Percentiles rank a stretch among this genome's conserved stretches.
Conservation (phyloP, 2,113 vertebrate species). For the Fukomys damarensis region DNA sequence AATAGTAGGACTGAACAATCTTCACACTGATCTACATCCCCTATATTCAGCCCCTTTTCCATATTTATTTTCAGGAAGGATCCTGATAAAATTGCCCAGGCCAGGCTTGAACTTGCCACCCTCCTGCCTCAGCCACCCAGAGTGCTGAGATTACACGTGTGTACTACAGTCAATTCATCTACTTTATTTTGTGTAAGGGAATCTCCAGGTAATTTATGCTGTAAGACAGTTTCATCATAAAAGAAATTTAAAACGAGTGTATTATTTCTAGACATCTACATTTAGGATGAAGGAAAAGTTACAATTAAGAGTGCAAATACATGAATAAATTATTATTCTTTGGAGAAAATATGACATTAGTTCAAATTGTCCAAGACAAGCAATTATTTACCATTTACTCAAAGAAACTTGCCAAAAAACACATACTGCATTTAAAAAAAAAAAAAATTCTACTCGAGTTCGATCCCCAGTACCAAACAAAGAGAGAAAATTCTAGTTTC, state of each 20-base stretch:
- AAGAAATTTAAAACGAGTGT: slow-evolving; percentile 2
- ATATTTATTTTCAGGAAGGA: background rate
- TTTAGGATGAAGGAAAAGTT: background rate
- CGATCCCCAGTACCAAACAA: too few species aligned
- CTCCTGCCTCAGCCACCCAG: background rate
- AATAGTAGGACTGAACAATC: background rate
- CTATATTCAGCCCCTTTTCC: background rate
- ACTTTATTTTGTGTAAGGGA: background rate
- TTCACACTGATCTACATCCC: background rate
- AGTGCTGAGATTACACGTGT: background rate
- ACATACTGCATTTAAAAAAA: slow-evolving; percentile 34
- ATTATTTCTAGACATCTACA: background rate
- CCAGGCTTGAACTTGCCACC: background rate
- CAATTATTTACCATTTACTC: slow-evolving; percentile 45
- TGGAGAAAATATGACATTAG: slow-evolving; percentile 51
- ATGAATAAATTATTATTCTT: slow-evolving; percentile 35
- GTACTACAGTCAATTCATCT: background rate
- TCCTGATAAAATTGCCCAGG: background rate
- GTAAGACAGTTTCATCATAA: background rate
- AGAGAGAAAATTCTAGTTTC: slow-evolving; percentile 35
- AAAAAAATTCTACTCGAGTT: too few species aligned
- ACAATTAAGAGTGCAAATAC: background rate
- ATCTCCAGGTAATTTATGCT: background rate
- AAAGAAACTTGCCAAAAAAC: slow-evolving; percentile 40
- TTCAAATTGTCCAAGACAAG: slow-evolving; percentile 33